phyloP scores from a whole-genome alignment of 2,113 vertebrate species.

The Perca fluviatilis region DNA sequence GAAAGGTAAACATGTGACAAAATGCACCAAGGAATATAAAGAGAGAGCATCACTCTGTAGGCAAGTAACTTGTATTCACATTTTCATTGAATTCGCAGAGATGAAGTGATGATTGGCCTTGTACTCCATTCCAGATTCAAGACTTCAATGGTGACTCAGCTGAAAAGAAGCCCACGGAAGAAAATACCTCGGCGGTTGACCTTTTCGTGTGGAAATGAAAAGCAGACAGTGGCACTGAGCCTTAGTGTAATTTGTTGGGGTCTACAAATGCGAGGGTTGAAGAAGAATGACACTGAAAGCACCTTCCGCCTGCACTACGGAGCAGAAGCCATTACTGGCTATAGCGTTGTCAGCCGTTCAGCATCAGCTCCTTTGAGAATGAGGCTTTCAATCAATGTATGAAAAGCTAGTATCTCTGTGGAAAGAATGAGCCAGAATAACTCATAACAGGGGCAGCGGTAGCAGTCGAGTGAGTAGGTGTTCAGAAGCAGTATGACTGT shows the following conservation, averaged over 20 bases:
- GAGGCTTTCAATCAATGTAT: conserved; percentile 79
- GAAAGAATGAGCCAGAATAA: conserved; percentile 61
- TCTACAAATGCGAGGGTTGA: conserved; percentile 30
- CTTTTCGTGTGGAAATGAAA: conserved; percentile 43
- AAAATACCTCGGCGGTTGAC: conserved; percentile 19
- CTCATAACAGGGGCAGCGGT: conserved; percentile 52
- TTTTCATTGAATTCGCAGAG: conserved; percentile 24
- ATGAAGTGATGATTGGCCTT: conserved; percentile 52
- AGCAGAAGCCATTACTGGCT: conserved; percentile 59
- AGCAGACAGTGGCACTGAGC: conserved; percentile 35
- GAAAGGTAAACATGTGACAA: conserved; percentile 1
- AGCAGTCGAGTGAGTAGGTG: conserved; percentile 60
- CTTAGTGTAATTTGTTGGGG: conserved; percentile 50
- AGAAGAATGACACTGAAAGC: conserved; percentile 64
- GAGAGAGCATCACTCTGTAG: not conserved
- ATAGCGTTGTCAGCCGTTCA: conserved; percentile 62
- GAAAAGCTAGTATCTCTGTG: conserved; percentile 68
- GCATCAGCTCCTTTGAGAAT: conserved; percentile 72
- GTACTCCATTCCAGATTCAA: not conserved
- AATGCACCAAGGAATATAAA: not conserved
- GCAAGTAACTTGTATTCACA: conserved; percentile 8
- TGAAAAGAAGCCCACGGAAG: conserved; percentile 32
- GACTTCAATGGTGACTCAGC: conserved; percentile 32
- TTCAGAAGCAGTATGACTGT: conserved; percentile 56
- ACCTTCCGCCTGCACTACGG: conserved; percentile 51